A percentile compares a stretch with the other conserved stretches of the same genome.
Evolutionary conservation across 2,113 vertebrate species (phyloP).

Genomic region (Sturnus vulgaris): DNA sequence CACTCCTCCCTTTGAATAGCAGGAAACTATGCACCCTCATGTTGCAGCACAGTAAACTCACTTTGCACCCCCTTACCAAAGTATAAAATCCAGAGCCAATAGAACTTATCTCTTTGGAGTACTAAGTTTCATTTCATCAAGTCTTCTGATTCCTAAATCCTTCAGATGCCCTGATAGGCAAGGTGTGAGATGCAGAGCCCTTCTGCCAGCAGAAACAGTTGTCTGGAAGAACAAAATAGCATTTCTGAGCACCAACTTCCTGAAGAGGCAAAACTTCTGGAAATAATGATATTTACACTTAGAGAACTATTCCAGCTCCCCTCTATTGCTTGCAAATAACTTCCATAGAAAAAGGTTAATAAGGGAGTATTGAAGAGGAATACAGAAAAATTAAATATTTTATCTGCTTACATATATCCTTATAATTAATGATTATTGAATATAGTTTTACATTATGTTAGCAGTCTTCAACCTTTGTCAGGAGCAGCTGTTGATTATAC

Average conservation of each 20-base stretch:
- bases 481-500: not conserved
- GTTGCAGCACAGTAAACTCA: not conserved
- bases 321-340: not conserved
- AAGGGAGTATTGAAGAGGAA: not conserved
- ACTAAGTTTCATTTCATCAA: fast-evolving
- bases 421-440: not conserved
- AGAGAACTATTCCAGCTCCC: not conserved
- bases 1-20: not conserved
- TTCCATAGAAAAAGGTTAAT: not conserved
- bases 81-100: not conserved
- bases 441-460: not conserved
- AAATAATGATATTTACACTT: not conserved
- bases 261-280: not conserved
- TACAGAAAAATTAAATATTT: not conserved
- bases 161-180: not conserved
- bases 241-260: not conserved
- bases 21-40: not conserved
- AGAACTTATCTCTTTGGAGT: not conserved
- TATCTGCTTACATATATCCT: not conserved
- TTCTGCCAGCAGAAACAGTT: not conserved
- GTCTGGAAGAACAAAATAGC: not conserved
- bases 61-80: not conserved
- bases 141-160: not conserved
- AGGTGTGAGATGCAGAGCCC: not conserved
- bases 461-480: not conserved